Evolutionary conservation across 2,797 vertebrate species (phyloP), one percentile per base, ranked within the genome.

Genomic region (Sebastes ruberrimus): DNA sequence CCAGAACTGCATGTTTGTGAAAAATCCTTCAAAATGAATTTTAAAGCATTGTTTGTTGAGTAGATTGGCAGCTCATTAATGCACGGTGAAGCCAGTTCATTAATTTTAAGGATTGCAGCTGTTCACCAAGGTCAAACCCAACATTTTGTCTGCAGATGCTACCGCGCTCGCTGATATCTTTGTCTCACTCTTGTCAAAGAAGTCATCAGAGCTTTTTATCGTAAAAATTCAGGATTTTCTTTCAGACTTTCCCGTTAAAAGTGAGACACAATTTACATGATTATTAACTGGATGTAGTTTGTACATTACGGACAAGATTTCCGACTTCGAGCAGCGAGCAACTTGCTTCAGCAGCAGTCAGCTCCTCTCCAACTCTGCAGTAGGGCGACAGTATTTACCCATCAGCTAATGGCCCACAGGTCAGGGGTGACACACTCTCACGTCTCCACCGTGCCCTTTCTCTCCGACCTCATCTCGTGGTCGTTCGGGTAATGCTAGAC

Each of bases 351-450:
- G 72, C 56, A 6, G 7, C 81, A 71, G 66, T 76, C 69, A 76
- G 63, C 76, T 35, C 33, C 65, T 77, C 38, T 65, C 30, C 23
- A 10, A 10, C 61, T 3, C 72, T 75, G 74, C 79, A 59, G 85
- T 70, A 4, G 62, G 52, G 30, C 16, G 87, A 86, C 88, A 84
- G 85, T 85, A 77, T 86, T 89, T 89, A 89, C 79, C 87, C 88
- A 69, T 81, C 92, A 86, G 90, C 90, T 88, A 89, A 89, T 83
- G 89, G 84, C 81, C 80, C 28, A 1, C n/a, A 49, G 92, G 89
- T 93, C 89, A 89, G 11, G 46, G 90, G 88, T 88, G 73, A 74
- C 76, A 49, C 81, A 10, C 80, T 70, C 78, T 80, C 84, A 80
- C 79, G 62, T 89, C 88, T 87, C 75, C 70, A 0, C 79, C 6